phyloP scores from a whole-genome alignment of 2,113 vertebrate species.

The Hemicordylus capensis region DNA sequence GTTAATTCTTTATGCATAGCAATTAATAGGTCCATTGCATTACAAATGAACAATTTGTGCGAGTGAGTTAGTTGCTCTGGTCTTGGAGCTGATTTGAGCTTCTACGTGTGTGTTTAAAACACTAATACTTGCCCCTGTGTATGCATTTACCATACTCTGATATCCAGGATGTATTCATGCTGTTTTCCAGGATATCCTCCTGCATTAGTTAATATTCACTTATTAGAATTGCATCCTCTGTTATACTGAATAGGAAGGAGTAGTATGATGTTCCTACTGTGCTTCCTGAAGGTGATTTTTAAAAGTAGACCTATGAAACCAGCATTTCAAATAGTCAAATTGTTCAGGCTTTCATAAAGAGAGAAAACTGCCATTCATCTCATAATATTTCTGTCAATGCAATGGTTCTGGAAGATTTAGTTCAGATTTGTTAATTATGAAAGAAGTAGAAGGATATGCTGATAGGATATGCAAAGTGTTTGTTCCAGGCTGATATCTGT shows the following conservation, averaged over 20 bases:
- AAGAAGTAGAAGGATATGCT: not conserved
- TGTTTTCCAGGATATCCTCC: slow-evolving; percentile 3
- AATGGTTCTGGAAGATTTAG: not conserved
- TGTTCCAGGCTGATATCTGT: not conserved
- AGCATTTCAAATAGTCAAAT: not conserved
- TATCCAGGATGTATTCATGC: not conserved
- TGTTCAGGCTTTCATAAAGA: not conserved
- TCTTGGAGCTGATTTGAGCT: not conserved
- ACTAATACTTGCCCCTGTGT: not conserved
- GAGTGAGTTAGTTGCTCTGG: not conserved
- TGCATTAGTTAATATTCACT: slow-evolving; percentile 13
- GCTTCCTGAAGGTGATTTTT: not conserved
- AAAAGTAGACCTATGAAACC: not conserved
- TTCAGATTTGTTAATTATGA: not conserved
- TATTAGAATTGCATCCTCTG: slow-evolving; percentile 3
- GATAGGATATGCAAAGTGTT: not conserved
- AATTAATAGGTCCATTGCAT: not conserved
- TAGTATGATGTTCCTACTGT: not conserved
- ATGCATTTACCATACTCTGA: not conserved
- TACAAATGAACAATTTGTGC: not conserved
- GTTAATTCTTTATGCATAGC: not conserved
- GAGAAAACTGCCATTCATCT: not conserved
- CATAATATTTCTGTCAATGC: not conserved
- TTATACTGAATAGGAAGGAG: not conserved
- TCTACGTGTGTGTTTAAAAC: not conserved